These are phyloP conservation scores for Micropoecilia bifurca DNA, from an alignment of 2,797 vertebrate species.

Conservation along the genomic window DNA sequence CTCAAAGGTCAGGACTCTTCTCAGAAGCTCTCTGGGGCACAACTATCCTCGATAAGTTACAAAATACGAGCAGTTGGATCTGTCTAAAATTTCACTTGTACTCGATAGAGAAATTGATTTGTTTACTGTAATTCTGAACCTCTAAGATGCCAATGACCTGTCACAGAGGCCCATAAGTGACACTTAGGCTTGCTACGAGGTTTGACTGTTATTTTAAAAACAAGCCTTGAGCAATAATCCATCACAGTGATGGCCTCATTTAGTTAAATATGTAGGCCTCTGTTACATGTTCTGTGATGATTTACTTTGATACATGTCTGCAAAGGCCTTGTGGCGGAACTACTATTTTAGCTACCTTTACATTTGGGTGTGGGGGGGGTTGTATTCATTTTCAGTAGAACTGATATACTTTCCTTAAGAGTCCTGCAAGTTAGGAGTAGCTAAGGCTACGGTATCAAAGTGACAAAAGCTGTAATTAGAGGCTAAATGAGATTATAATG, in stretches of 20 bases:
- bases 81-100: slow-evolving; percentile 25
- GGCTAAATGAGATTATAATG: slow-evolving; percentile 52
- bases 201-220: slow-evolving; percentile 25
- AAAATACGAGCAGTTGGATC: slow-evolving; percentile 13
- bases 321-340: not conserved
- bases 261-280: not conserved
- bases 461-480: slow-evolving; percentile 57
- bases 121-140: slow-evolving; percentile 33
- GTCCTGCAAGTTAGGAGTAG: slow-evolving; percentile 31
- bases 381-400: not conserved
- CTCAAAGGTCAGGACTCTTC: slow-evolving; percentile 1
- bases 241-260: slow-evolving; percentile 26
- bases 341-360: not conserved
- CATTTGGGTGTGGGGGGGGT: not conserved
- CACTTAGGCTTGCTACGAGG: slow-evolving; percentile 8
- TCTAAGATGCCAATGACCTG: slow-evolving; percentile 40
- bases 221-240: slow-evolving; percentile 17
- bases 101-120: slow-evolving; percentile 46
- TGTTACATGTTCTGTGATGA: not conserved
- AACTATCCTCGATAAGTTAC: not conserved
- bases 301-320: not conserved
- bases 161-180: slow-evolving; percentile 29
- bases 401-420: slow-evolving; percentile 12
- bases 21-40: slow-evolving; percentile 2
- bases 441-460: slow-evolving; percentile 32